Evolutionary conservation across 2,797 vertebrate genomes (phyloP), one percentile per base, ranked within the genome.

Genomic region (Xerus rutilus): DNA sequence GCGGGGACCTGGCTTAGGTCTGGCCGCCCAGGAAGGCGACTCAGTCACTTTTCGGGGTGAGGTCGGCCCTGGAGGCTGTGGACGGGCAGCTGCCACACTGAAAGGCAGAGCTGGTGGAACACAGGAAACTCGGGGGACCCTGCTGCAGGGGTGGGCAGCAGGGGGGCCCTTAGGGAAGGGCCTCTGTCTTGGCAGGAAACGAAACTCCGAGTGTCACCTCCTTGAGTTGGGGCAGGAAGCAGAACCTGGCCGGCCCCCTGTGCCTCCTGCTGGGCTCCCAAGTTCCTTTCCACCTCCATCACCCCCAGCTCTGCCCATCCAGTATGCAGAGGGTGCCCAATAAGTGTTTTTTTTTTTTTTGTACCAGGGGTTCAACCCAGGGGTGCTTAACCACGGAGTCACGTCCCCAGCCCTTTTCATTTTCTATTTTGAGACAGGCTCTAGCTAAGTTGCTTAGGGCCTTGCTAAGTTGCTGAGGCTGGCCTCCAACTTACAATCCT

Each of bases 41-140:
- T 65, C 59, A 39, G 2, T 95, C 70, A 78, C 70, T 85, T 64
- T 77, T 25, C 91, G 45, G 47, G 45, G 39, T 69, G 39, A 70
- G 93, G 91, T 72, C 90, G 89, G 69, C 65, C 3, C 35, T 86
- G 0, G 94, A 93, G 59, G 70, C 64, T 21, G 77, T 95, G 45
- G 39, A 59, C 13, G 11, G 65, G 64, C 84, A 92, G 39, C 39
- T 39, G 39, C 39, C 39, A 39, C 39, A 39, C 39, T 39, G 39
- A 39, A 89, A 88, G 74, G 65, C 39, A 72, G 35, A 45, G 32
- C 49, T 20, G 0, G 5, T 18, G 23, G 73, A 85, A 82, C 73
- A 74, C 0, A 0, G 59, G 70, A 78, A 39, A 5, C 62, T 35
- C 30, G 39, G 23, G 39, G 47, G 39, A 17, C 23, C 30, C 72